Conservation (phyloP, 2,113 vertebrate species). For the Seriola quinqueradiata region DNA sequence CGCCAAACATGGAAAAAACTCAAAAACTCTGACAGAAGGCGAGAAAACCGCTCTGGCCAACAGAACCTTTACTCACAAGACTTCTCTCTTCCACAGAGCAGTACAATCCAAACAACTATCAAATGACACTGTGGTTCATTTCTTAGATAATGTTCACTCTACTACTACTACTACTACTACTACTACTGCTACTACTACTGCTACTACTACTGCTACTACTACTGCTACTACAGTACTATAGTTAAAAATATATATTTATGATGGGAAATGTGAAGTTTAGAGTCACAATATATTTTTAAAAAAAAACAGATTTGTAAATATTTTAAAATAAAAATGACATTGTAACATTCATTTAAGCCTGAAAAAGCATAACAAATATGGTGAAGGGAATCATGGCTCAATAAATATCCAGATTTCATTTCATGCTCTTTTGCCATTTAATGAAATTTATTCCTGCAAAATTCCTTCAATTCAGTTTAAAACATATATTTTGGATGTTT, state of each 20-base stretch:
- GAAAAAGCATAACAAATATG: conserved; percentile 9
- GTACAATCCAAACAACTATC: not conserved
- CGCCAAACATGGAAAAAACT: not conserved
- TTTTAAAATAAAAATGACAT: not conserved
- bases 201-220: too few species aligned
- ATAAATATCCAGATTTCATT: not conserved
- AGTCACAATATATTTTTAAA: not conserved
- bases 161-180: not conserved
- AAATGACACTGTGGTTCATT: not conserved
- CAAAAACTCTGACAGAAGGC: not conserved
- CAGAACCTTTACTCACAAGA: not conserved
- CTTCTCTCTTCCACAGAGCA: not conserved
- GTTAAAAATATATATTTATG: too few species aligned
- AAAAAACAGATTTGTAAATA: not conserved
- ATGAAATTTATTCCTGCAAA: conserved; percentile 36
- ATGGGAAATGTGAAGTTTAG: too few species aligned
- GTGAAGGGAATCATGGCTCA: not conserved
- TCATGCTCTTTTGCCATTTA: conserved; percentile 14
- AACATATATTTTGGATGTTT: not conserved
- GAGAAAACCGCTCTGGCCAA: not conserved
- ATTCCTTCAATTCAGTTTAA: conserved; percentile 1
- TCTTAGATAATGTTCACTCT: not conserved
- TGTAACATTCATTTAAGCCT: not conserved
- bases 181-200: too few species aligned
- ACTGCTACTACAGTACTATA: too few species aligned